Base-by-base conservation (phyloP, 2,888 invertebrate species). In the Pristionchus maxplancki region DNA sequence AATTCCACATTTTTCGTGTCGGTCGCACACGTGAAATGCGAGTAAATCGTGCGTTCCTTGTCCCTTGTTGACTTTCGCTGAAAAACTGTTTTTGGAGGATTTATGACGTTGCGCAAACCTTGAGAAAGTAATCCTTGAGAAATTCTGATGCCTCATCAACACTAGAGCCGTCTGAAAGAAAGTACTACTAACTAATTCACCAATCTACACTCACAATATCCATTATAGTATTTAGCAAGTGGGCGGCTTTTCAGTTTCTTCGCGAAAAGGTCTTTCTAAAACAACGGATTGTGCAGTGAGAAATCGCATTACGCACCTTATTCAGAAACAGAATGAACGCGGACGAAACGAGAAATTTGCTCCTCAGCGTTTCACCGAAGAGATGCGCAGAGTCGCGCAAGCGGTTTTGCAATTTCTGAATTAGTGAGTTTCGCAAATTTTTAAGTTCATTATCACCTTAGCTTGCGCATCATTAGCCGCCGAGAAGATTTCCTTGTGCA, bases 291-390 rank as follows among this genome's bases (percentile, higher is more conserved):
- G 2, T n/a, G 17, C 2, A 4, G 81, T 20, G 24, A 13, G 11
- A 5, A n/a, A 24, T 34, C 11, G 8, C 3, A 8, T n/a, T 28
- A 17, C 15, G 13, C 31, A 62, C 84, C 62, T 91, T 91, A 88
- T 91, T 91, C 34, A 91, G 88, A 74, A 91, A 90, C 0, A 91
- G 88, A 89, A 91, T 90, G 88, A 91, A 90, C 28, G 89, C 86
- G 3, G 90, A 89, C n/a, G 58, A 85, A 34, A 71, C 40, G 15
- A 91, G 89, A 53, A 90, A 90, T 31, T 71, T 82, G 81, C 90
- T 90, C 13, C 90, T 78, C 1, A 88, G 89, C 20, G 90, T 87
- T 31, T 90, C 89, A 37, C 67, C 83, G 89, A 91, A 91, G 28
- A 91, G 74, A 20, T 91, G 88, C 11, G 90, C 88, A 5, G 88